Percentiles rank a stretch among this genome's conserved stretches.
Conservation (phyloP, 2,888 invertebrate species). For the Eilema depressum region DNA sequence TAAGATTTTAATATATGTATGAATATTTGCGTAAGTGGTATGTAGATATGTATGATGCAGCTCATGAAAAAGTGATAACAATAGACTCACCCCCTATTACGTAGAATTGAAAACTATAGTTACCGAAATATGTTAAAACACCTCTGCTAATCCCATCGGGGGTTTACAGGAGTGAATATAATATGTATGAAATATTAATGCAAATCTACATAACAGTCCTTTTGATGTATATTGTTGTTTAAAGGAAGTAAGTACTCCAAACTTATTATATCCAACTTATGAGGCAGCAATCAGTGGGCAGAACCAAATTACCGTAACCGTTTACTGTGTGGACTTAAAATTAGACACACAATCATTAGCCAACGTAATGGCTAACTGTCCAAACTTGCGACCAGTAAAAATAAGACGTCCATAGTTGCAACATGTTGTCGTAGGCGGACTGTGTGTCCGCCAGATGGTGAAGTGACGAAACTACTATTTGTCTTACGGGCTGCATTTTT, state of each 20-base stretch:
- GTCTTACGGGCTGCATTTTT: slow-evolving; percentile 55
- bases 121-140: too few relatives aligned
- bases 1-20: too few relatives aligned
- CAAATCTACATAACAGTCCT: background rate
- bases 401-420: slow-evolving; percentile 49
- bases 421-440: slow-evolving; percentile 56
- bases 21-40: too few relatives aligned
- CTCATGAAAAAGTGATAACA: too few relatives aligned
- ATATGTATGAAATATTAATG: too few relatives aligned
- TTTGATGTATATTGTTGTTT: background rate
- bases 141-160: too few relatives aligned
- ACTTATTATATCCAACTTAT: background rate
- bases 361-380: slow-evolving; percentile 41
- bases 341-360: slow-evolving; percentile 50
- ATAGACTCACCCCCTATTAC: too few relatives aligned
- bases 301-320: slow-evolving; percentile 25
- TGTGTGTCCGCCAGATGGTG: slow-evolving; percentile 65
- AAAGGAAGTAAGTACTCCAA: background rate
- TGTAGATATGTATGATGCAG: too few relatives aligned
- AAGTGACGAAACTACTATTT: slow-evolving; percentile 59
- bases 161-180: too few relatives aligned
- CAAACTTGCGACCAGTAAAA: slow-evolving; percentile 54
- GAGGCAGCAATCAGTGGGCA: slow-evolving; percentile 21
- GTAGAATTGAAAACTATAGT: too few relatives aligned
- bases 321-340: slow-evolving; percentile 39